phyloP scores from a whole-genome alignment of 2,113 vertebrate species.

The Lophochroa leadbeateri region DNA sequence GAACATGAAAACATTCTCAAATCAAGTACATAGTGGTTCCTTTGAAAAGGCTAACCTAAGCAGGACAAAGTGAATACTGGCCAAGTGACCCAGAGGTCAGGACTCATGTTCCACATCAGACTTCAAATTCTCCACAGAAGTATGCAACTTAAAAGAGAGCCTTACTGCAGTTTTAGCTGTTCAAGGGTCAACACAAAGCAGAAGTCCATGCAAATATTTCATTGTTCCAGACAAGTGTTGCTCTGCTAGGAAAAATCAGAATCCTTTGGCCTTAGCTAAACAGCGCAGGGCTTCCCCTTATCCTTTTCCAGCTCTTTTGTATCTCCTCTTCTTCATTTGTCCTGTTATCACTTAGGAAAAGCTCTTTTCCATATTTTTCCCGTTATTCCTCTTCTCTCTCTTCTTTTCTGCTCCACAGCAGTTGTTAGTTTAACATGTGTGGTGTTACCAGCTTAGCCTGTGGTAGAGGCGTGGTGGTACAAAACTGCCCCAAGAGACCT shows the following conservation, averaged over 20 bases:
- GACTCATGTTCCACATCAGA: background rate
- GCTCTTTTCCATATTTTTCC: background rate
- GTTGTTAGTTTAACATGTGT: background rate
- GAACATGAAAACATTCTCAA: background rate
- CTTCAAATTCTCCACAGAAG: background rate
- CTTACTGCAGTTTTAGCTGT: background rate
- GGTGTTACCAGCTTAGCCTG: background rate
- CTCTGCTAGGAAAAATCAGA: background rate
- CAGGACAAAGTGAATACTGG: background rate
- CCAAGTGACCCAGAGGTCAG: background rate
- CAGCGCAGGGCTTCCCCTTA: background rate
- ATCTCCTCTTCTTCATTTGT: background rate
- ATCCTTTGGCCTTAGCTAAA: background rate
- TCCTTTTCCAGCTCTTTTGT: background rate
- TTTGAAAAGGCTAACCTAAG: background rate
- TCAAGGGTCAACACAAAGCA: background rate
- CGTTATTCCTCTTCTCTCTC: background rate
- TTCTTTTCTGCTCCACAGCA: background rate
- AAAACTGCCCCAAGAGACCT: background rate
- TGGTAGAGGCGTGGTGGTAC: accelerated
- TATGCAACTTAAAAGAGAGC: background rate
- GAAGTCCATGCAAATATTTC: background rate
- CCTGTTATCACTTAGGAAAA: background rate
- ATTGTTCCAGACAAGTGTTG: background rate
- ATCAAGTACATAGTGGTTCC: background rate